Evolutionary conservation across 2,113 vertebrate genomes (phyloP), one percentile per base, ranked within the genome.

Genomic region (Cyphomyrus plagiostoma): DNA sequence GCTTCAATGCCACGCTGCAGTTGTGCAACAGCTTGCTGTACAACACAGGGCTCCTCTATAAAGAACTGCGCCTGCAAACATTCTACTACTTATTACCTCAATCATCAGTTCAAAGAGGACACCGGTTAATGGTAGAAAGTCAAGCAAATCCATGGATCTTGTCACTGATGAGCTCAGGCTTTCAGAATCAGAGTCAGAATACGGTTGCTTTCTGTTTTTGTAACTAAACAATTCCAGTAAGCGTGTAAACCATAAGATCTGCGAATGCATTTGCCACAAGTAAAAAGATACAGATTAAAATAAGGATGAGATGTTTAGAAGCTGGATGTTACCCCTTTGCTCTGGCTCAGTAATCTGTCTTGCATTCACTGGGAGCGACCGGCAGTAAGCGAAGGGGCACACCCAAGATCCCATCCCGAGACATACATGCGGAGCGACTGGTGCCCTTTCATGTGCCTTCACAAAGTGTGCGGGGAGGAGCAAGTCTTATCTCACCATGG

Each of bases 391-490:
- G 52, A 19, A 58, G 52, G 39, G 74, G 1, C 50, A 84, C 45
- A 39, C 35, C 50, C 30, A 15, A 46, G 39, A 70, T 88, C 35
- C 30, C 9, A 58, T 84, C 83, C 74, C 70, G 13, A 53, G 66
- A 87, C 30, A 74, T 30, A 39, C 84, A 53, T 80, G 39, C 15
- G 53, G 48, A 88, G 15, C n/a, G 21, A 45, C n/a, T 3, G 50
- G 4, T 45, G 42, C 23, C 23, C 89, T 91, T 91, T 93, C 88
- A 92, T 88, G 86, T 86, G 39, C 88, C 26, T 89, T 42, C 42
- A 26, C 49, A 66, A 70, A 46, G 88, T 35, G 50, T 87, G 89
- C 74, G 53, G 84, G 77, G 70, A 2, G 39, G 85, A 90, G 56
- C 56, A n/a, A 46, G 88, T 84, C 77, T 90, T 90, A 88, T 91